Evolutionary conservation across 2,113 vertebrate species (phyloP).

Genomic region (Perca flavescens): DNA sequence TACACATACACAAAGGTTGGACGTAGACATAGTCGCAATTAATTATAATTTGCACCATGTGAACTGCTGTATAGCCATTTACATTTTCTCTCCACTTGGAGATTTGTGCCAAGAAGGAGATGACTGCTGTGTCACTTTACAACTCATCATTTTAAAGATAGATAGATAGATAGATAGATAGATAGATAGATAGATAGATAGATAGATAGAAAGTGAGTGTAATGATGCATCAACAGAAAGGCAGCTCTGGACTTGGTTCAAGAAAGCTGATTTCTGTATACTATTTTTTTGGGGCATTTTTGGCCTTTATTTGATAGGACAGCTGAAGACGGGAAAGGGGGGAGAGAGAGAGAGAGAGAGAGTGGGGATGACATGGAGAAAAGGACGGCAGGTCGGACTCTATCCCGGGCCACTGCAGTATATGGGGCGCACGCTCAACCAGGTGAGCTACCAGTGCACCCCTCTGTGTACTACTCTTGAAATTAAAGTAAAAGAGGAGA

Average conservation of each 20-base stretch:
- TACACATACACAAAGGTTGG: not conserved
- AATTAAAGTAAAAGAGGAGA: conserved; percentile 8
- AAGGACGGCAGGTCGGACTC: too few relatives aligned
- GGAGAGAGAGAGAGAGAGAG: too few relatives aligned
- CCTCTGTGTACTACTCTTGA: conserved; percentile 14
- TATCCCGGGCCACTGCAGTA: too few relatives aligned
- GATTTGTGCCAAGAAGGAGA: not conserved
- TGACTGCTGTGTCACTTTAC: too few relatives aligned
- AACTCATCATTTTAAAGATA: too few relatives aligned
- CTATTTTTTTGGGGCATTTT: not conserved
- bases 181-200: not conserved
- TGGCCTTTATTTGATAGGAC: too few relatives aligned
- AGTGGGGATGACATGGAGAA: too few relatives aligned
- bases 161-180: not conserved
- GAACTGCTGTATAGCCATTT: not conserved
- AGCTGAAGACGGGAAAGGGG: too few relatives aligned
- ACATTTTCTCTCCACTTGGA: not conserved
- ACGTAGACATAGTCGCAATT: not conserved
- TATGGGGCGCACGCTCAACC: too few relatives aligned
- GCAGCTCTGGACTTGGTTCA: not conserved
- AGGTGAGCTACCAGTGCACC: too few relatives aligned
- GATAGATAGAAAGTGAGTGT: conserved; percentile 2
- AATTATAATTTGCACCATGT: not conserved
- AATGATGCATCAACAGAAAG: not conserved
- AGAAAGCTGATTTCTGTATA: not conserved